Base-by-base conservation (phyloP, 1,140 invertebrate genomes). In the Cydia splendana region DNA sequence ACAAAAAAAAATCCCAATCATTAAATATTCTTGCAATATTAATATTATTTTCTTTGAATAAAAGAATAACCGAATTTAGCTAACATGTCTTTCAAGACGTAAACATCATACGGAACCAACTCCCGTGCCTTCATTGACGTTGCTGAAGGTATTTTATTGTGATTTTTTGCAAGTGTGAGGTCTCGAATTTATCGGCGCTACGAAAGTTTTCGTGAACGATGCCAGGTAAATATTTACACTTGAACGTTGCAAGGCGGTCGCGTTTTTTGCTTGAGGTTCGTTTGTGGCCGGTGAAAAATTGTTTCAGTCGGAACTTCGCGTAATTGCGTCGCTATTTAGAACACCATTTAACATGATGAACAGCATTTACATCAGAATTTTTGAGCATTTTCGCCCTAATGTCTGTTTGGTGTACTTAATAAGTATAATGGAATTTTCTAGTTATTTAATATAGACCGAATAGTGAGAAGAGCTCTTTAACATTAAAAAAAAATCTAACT, bases 141-240 rank as follows among this genome's bases (percentile, higher is more conserved):
- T 74, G 42, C 82, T 80, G 82, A 76, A 75, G 76, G 77, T 74
- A 76, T 75, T 78, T 81, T 75, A 79, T 77, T 76, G 74, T 53
- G 53, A 81, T 84, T 85, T 84, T 85, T 88, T 85, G 81, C 83
- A 80, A 84, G 79, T 81, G 76, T 81, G 81, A 80, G 80, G 82
- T 85, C 79, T 83, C 79, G 77, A 87, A 87, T 83, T 87, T 86
- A 81, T 80, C 79, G 82, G 82, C 82, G 83, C 77, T 87, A 82
- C 79, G 80, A 84, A 87, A 85, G 38, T 88, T 88, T 90, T 89
- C 84, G 83, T 84, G 85, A 82, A 74, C 82, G 79, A 83, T 80
- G 80, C 74, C 78, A 79, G 79, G 87, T 85, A 91, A 89, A 91
- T 89, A 89, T 91, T 91, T 89, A 85, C 83, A 87, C 82, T 83